Percentiles rank a stretch among this genome's conserved stretches.
phyloP scores from a whole-genome alignment of 1,140 invertebrate genomes.

The Drosophila cardini region DNA sequence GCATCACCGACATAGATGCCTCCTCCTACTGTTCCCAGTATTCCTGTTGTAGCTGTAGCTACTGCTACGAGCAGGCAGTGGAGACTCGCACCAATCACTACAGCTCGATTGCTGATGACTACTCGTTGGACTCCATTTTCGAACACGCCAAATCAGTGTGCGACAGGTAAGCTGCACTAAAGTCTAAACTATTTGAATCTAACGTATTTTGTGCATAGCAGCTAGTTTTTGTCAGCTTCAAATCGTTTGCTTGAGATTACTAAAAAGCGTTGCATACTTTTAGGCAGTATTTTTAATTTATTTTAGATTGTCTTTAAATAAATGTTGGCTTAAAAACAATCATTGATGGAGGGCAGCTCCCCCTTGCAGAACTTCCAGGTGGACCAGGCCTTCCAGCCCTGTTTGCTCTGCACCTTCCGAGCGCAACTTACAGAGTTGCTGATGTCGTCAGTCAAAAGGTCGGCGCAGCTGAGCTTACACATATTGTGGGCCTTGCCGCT shows the following conservation, averaged over 20 bases:
- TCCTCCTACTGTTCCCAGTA: constrained; percentile 86
- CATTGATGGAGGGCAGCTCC: constrained; percentile 49
- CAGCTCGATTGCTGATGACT: constrained; percentile 75
- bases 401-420: constrained; percentile 38
- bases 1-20: constrained; percentile 75
- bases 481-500: constrained; percentile 51
- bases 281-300: background rate
- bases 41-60: constrained; percentile 86
- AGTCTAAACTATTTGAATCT: constrained; percentile 12
- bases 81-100: constrained; percentile 66
- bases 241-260: background rate
- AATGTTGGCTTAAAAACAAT: constrained; percentile 58
- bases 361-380: constrained; percentile 59
- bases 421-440: constrained; percentile 58
- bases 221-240: constrained; percentile 14
- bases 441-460: constrained; percentile 51
- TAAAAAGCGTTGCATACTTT: constrained; percentile 29
- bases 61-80: constrained; percentile 83
- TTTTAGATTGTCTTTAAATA: no score
- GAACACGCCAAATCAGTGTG: constrained; percentile 55
- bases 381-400: constrained; percentile 68
- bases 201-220: constrained; percentile 4
- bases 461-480: constrained; percentile 46
- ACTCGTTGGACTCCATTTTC: constrained; percentile 75
- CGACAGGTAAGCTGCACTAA: constrained; percentile 69